Evolutionary conservation across 1,140 invertebrate species (phyloP).

Genomic region (Globodera ellingtonae): DNA sequence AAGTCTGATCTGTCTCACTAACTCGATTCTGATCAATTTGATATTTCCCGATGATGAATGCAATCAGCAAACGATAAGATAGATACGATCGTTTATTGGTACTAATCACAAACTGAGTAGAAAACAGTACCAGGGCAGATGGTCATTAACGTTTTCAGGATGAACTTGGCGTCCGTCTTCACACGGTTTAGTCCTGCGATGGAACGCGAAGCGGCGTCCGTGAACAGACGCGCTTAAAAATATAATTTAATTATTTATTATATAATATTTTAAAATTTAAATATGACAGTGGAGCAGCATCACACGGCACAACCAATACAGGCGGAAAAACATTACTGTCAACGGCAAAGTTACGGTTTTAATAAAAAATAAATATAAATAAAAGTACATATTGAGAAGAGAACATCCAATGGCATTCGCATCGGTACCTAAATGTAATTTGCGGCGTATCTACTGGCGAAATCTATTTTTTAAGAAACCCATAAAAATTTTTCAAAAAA

Average conservation of each 20-base stretch:
- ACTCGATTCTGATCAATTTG: too few species aligned
- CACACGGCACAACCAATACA: slow-evolving; percentile 97
- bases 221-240: slow-evolving; percentile 83
- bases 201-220: slow-evolving; percentile 82
- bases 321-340: slow-evolving; percentile 70
- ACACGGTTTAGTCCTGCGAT: slow-evolving; percentile 96
- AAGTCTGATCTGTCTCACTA: too few species aligned
- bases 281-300: slow-evolving; percentile 23
- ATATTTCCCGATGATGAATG: not conserved
- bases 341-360: not conserved
- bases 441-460: not conserved
- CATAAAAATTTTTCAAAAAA: not conserved
- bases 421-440: slow-evolving; percentile 22
- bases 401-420: slow-evolving; percentile 65
- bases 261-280: not conserved
- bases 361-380: slow-evolving; percentile 20
- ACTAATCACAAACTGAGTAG: not conserved
- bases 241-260: not conserved
- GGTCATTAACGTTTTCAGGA: slow-evolving; percentile 98
- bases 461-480: slow-evolving; percentile 9
- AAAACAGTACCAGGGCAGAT: slow-evolving; percentile 88
- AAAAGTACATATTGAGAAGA: slow-evolving; percentile 54
- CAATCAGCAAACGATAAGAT: slow-evolving; percentile 76
- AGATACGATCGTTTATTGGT: slow-evolving; percentile 67
- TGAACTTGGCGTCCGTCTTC: slow-evolving; percentile 98